Evolutionary conservation across 2,888 invertebrate genomes (phyloP).

Genomic region (Cepaea hortensis): DNA sequence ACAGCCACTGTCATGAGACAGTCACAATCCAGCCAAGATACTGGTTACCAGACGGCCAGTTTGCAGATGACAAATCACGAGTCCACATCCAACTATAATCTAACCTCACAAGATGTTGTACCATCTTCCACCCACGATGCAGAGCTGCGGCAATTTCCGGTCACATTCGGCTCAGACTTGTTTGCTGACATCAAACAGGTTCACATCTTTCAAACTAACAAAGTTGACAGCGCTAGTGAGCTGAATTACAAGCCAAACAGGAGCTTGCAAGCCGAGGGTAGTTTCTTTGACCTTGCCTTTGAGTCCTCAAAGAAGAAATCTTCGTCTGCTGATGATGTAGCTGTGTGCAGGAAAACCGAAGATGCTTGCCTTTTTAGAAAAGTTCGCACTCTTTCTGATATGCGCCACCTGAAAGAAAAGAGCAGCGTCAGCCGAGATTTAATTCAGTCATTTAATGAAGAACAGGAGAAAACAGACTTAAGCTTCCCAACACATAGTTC

Average conservation of each 20-base stretch:
- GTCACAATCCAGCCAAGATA: conserved; percentile 67
- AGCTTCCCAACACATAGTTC: background rate
- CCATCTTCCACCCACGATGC: background rate
- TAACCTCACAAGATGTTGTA: background rate
- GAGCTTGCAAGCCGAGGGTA: conserved; percentile 18
- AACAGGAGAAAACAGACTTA: conserved; percentile 3
- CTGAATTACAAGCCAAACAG: conserved; percentile 10
- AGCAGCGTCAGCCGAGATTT: conserved; percentile 47
- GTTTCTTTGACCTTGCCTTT: conserved; percentile 22
- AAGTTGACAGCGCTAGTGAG: background rate
- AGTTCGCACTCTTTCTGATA: conserved; percentile 36
- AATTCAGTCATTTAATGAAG: conserved; percentile 47
- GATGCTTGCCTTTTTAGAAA: conserved; percentile 35
- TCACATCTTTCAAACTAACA: background rate
- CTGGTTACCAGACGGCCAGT: conserved; percentile 73
- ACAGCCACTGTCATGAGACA: conserved; percentile 6
- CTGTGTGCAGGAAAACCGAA: conserved; percentile 5
- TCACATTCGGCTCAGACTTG: background rate
- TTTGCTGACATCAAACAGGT: conserved; percentile 20
- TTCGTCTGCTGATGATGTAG: conserved; percentile 29
- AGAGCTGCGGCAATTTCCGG: conserved; percentile 1
- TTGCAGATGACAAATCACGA: conserved; percentile 58
- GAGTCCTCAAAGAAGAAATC: conserved; percentile 22
- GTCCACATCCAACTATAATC: conserved; percentile 12
- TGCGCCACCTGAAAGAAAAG: conserved; percentile 41